phyloP scores from a whole-genome alignment of 2,797 vertebrate genomes.

The Macropodus opercularis region DNA sequence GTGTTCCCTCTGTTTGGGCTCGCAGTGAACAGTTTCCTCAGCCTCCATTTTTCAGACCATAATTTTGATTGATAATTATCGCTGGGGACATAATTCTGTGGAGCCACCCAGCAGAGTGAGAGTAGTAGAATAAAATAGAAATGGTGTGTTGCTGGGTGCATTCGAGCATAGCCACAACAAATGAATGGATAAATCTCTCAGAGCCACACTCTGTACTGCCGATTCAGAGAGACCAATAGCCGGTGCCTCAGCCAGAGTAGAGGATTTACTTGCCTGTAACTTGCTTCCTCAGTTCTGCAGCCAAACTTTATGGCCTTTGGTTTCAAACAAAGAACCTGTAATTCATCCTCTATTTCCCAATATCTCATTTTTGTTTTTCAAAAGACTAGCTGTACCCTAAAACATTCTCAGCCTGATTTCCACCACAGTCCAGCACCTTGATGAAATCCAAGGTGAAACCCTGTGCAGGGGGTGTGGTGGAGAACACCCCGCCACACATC shows the following conservation, averaged over 20 bases:
- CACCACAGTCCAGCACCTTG: conserved; percentile 17
- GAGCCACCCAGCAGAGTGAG: conserved; percentile 71
- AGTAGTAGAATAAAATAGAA: conserved; percentile 80
- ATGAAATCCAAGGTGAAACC: conserved; percentile 13
- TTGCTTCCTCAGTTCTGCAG: conserved; percentile 48
- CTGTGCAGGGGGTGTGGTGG: not conserved
- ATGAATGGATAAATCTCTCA: conserved; percentile 85
- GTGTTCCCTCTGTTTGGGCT: too few relatives aligned
- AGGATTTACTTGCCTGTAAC: conserved; percentile 61
- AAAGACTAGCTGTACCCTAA: conserved; percentile 28
- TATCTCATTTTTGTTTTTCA: conserved; percentile 36
- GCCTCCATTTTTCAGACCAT: conserved; percentile 78
- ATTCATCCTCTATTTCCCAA: conserved; percentile 42
- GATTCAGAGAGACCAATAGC: conserved; percentile 55
- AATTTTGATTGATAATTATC: conserved; percentile 85
- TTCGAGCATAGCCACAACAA: conserved; percentile 79
- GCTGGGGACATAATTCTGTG: conserved; percentile 78
- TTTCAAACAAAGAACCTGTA: conserved; percentile 53
- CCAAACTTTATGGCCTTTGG: conserved; percentile 55
- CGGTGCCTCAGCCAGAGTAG: conserved; percentile 51
- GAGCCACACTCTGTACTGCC: conserved; percentile 58
- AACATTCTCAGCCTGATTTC: conserved; percentile 48
- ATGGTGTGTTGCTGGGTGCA: conserved; percentile 77
- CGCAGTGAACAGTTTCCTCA: conserved; percentile 73
- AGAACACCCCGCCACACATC: not conserved